Base-by-base conservation (phyloP, 2,113 vertebrate genomes). In the Etheostoma cragini region DNA sequence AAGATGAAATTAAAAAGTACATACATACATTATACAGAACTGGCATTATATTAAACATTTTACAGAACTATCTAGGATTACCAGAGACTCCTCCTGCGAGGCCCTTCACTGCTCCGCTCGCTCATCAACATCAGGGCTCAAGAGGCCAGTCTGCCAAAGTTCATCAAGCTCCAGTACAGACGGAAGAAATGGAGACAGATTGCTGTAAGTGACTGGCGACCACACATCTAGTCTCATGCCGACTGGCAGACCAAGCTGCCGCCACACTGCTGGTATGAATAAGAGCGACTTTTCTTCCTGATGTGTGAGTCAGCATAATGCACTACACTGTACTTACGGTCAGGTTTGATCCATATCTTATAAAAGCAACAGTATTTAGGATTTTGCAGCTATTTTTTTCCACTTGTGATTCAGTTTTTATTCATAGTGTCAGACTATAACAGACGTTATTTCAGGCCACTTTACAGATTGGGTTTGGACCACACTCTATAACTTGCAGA, bases 91-190 rank as follows among this genome's bases (percentile, higher is more conserved):
- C 24, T 19, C 57, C 61, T 21, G 56, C 56, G 46, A 19, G 6
- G 10, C 60, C 64, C 56, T 78, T 70, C 54, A 76, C 42, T 70
- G 56, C 21, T 72, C 66, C 15, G 50, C 11, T 13, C 46, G 64
- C 62, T 50, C 17, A 8, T 61, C 12, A 35, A 15, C 21, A 61
- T 61, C 58, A 3, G 17, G 19, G 30, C 21, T 7, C 8, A 8
- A 52, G 60, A 58, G 46, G 50, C n/a, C 30, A 46, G 24, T 21
- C 62, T 66, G 46, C 47, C 75, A 67, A 14, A 67, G 46, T 38
- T 56, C 21, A 16, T 72, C 61, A 72, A 11, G 61, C 52, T 45
- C 3, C 17, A 10, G 38, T 5, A 52, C 17, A 63, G 73, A 49
- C n/a, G 38, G 5, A 26, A 49, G 14, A 52, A 47, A 53, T 14